These are phyloP conservation scores for Ploceus nigricollis DNA, from an alignment of 2,113 vertebrate genomes.

Conservation along the genomic window DNA sequence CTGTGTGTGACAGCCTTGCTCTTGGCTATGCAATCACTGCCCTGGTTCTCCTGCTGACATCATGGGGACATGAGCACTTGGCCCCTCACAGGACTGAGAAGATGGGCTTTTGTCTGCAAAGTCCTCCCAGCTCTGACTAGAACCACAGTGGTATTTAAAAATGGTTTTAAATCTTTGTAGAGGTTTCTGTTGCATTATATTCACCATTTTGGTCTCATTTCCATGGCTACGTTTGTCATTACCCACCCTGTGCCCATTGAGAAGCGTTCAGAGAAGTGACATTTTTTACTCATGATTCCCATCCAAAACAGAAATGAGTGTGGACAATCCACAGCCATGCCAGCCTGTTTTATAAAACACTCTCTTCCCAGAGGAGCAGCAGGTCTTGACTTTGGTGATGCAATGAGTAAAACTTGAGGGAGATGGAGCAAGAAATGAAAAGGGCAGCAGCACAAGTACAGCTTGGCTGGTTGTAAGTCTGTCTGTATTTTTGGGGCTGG, in stretches of 20 bases:
- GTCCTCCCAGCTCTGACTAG: not conserved
- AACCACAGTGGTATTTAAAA: not conserved
- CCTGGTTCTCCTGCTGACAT: accelerated
- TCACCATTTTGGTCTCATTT: not conserved
- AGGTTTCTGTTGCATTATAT: not conserved
- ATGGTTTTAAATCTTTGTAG: not conserved
- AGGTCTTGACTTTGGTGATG: not conserved
- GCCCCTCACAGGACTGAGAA: accelerated
- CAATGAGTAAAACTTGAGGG: not conserved
- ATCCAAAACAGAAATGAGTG: not conserved
- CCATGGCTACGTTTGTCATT: not conserved
- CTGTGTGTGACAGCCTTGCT: not conserved
- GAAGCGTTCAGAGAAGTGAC: not conserved
- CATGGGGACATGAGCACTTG: not conserved
- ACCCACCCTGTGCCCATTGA: not conserved
- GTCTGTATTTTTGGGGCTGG: not conserved
- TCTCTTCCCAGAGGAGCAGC: not conserved
- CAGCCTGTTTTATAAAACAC: not conserved
- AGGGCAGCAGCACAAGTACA: not conserved
- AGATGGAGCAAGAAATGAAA: not conserved
- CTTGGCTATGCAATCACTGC: not conserved
- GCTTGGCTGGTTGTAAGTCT: not conserved
- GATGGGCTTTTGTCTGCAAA: not conserved
- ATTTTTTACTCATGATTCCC: not conserved
- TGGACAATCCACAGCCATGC: not conserved